A percentile compares a stretch with the other conserved stretches of the same genome.
Evolutionary conservation across 2,113 vertebrate genomes (phyloP).

Genomic region (Dipodomys ordii): DNA sequence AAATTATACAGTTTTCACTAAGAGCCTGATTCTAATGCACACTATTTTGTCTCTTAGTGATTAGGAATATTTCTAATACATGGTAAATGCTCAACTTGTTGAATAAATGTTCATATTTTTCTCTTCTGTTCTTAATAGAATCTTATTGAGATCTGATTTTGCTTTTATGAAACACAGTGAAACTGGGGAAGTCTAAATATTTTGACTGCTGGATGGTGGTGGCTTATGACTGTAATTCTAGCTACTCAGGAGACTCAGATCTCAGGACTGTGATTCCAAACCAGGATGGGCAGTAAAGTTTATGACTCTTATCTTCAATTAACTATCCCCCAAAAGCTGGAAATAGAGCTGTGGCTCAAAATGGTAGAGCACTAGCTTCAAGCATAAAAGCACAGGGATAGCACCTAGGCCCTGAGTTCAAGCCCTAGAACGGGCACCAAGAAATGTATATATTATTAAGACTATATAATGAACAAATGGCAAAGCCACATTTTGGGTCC

Average conservation of each 20-base stretch:
- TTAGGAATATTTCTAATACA: slow-evolving; percentile 36
- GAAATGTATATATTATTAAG: background rate
- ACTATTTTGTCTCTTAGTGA: background rate
- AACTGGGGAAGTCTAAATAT: background rate
- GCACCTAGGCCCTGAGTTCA: too few species aligned
- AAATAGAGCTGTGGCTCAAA: too few species aligned
- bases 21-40: background rate
- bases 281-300: too few species aligned
- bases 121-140: slow-evolving; percentile 20
- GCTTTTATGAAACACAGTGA: background rate
- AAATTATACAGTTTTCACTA: background rate
- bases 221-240: too few species aligned
- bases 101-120: background rate
- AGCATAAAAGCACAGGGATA: too few species aligned
- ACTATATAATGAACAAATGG: background rate
- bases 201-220: background rate
- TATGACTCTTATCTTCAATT: too few species aligned
- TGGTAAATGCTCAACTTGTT: background rate
- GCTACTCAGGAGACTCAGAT: too few species aligned
- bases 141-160: slow-evolving; percentile 1
- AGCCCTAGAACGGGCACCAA: too few species aligned
- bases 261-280: too few species aligned
- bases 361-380: too few species aligned
- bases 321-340: too few species aligned
- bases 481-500: background rate